Conservation (phyloP, 2,113 vertebrate species). For the Tenebrosternarchus preto region DNA sequence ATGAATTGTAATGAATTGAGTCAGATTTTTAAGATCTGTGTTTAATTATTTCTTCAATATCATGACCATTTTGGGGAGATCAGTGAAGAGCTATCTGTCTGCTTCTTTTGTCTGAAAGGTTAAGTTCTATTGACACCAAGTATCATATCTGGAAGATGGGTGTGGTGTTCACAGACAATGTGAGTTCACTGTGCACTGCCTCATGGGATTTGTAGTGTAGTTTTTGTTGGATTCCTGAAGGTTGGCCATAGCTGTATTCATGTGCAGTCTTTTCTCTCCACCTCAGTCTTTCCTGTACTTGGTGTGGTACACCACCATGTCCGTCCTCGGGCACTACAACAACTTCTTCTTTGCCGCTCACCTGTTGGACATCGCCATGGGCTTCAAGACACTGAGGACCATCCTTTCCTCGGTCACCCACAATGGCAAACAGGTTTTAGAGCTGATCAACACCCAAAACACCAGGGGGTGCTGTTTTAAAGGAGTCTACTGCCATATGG, state of each 20-base stretch:
- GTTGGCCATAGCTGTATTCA: not conserved
- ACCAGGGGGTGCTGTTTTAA: constrained; percentile 54
- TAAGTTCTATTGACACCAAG: constrained; percentile 93
- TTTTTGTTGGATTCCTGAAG: not conserved
- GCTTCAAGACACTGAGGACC: constrained; percentile 95
- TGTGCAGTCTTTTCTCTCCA: not conserved
- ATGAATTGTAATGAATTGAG: too few relatives aligned
- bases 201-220: not conserved
- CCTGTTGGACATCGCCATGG: constrained; percentile 96
- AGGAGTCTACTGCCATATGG: not conserved
- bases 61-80: not conserved
- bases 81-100: constrained; percentile 16
- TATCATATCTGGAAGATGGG: constrained; percentile 97
- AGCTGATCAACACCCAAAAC: not conserved
- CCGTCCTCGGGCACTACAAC: constrained; percentile 97
- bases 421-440: constrained; percentile 94
- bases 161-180: constrained; percentile 97
- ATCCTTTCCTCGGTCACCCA: constrained; percentile 98
- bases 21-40: not conserved
- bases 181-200: constrained; percentile 70
- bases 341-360: constrained; percentile 99
- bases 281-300: constrained; percentile 92
- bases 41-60: not conserved
- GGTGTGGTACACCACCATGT: constrained; percentile 98
- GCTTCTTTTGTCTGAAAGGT: constrained; percentile 75